Base-by-base conservation (phyloP, 2,113 vertebrate species). In the Barnardius zonarius region DNA sequence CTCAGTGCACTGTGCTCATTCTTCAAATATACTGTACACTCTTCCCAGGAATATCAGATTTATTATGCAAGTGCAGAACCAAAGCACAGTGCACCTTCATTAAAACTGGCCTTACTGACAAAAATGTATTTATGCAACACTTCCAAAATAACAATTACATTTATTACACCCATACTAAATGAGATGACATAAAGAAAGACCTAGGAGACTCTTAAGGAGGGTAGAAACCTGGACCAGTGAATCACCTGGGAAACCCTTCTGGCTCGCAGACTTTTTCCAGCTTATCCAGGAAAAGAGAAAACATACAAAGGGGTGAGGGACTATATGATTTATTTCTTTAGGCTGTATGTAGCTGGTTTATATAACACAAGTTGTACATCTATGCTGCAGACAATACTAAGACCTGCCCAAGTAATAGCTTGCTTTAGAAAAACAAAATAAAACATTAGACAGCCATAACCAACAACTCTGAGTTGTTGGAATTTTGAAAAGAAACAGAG, bases 401-500 rank as follows among this genome's bases (percentile, higher is more conserved):
- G 44, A 48, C 18, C 66, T 24, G 5, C 41, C 14, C 33, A 52
- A 76, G 39, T 68, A 68, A 68, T 92, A 61, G 37, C 92, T 93
- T 89, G 16, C 44, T 85, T 89, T 75, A 91, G 43, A 72, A 75
- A 86, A 93, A 44, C 7, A 79, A 93, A 94, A 68, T 27, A 84
- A 92, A 94, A 59, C 27, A 35, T 70, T 63, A 90, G 49, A 63
- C 23, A 51, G 41, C 23, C 35, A 64, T 57, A 48, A 52, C 6
- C 44, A 92, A 83, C 27, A 79, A 7, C 43, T 86, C 66, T 55
- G 86, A 86, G 27, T 52, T 91, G 33, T 3, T 86, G 79, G 57
- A 92, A 51, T 76, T 86, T 82, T 89, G 70, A 86, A 68, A 95
- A 91, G 80, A 91, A 95, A 51, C 57, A 72, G 80, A 85, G 48